Evolutionary conservation across 2,888 invertebrate genomes (phyloP).

Genomic region (Ischnura elegans): DNA sequence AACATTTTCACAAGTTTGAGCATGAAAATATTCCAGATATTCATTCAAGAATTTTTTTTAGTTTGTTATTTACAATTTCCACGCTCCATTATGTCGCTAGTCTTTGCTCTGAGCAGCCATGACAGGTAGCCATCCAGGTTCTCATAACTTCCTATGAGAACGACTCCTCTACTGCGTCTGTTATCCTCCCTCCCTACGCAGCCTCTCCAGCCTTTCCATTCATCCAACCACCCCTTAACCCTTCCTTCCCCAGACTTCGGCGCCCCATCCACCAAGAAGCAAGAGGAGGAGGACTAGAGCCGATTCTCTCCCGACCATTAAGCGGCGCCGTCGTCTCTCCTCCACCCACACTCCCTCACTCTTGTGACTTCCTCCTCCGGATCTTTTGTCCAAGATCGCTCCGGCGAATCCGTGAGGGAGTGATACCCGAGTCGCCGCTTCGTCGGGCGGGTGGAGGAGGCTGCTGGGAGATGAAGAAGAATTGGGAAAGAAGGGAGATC

Average conservation of each 20-base stretch:
- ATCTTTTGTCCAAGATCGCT: slow-evolving; percentile 36
- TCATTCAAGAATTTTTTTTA: too few relatives aligned
- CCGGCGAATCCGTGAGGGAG: slow-evolving; percentile 30
- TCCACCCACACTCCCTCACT: not conserved
- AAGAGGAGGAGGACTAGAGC: not conserved
- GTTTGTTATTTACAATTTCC: too few relatives aligned
- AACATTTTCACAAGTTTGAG: too few relatives aligned
- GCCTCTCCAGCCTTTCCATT: too few relatives aligned
- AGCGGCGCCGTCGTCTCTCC: slow-evolving; percentile 39
- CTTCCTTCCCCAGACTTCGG: not conserved
- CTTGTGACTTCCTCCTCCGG: not conserved
- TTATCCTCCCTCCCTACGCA: too few relatives aligned
- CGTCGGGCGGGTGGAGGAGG: not conserved
- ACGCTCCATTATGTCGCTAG: too few relatives aligned
- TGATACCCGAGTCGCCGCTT: not conserved
- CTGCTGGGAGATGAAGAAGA: not conserved
- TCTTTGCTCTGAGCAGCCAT: too few relatives aligned
- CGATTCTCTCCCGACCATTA: slow-evolving; percentile 52
- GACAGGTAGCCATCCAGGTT: too few relatives aligned
- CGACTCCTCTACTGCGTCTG: too few relatives aligned
- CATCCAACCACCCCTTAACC: not conserved
- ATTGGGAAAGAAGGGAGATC: not conserved
- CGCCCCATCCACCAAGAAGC: too few relatives aligned
- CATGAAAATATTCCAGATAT: too few relatives aligned
- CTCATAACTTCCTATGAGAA: too few relatives aligned